Base-by-base conservation (phyloP, 30 jellyfish, hydroid and myxozoan genomes). In the Pelagia noctiluca region DNA sequence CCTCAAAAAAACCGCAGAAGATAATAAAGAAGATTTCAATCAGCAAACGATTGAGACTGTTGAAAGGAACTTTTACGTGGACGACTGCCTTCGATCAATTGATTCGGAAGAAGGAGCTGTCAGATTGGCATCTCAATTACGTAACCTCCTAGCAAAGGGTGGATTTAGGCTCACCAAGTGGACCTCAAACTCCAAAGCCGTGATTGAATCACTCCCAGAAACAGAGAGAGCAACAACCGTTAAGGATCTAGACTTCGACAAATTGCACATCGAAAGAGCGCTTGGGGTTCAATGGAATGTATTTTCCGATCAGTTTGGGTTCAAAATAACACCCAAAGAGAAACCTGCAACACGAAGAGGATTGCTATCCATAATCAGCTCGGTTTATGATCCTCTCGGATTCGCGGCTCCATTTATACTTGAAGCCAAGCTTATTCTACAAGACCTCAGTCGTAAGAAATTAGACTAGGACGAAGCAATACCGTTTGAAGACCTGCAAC, bases 131-230 rank as follows among this genome's bases (percentile, higher is more conserved):
- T 19, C 47, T 18, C 38, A 87, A 35, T 84, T 79, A 22, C 60
- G 49, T 3, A 81, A 70, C 67, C 72, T 87, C 12, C 60, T 78
- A 33, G 35, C 76, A 13, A 57, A 16, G 29, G 96, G 96, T 38
- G 92, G 96, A 26, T 87, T 87, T 69, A 50, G 30, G 19, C 31
- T 87, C 19, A 78, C 84, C 11, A 78, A 87, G 60, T 78, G 92
- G 88, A 35, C 30, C 31, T 63, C 89, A 76, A 68, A 71, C 73
- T 63, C 36, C 13, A 68, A 74, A 25, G 81, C 29, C 25, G 92
- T 87, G 32, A 23, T 87, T 0, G 31, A 68, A 10, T 37, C 88
- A 5, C 54, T 87, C 8, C 90, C 90, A n/a, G 74, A 50, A 47
- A n/a, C 73, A 1, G 92, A 50, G 8, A 26, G n/a, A 33, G 80